Percentiles rank a stretch among this genome's conserved stretches.
Conservation (phyloP, 1,140 invertebrate species). For the Pseudomyrmex cubaensis region DNA sequence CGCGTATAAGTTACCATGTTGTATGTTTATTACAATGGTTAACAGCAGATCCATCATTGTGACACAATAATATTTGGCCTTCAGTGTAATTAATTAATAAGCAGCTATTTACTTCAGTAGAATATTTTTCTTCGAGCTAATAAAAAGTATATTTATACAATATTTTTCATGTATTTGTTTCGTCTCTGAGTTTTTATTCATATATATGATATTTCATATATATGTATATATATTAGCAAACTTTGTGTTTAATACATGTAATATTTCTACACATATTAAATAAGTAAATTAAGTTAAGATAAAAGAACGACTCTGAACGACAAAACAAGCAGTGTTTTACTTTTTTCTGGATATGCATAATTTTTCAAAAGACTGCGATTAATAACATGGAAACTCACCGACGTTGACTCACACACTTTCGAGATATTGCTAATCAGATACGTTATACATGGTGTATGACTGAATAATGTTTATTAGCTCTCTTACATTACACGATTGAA, state of each 20-base stretch:
- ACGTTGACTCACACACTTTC: slow-evolving; percentile 42
- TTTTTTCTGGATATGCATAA: slow-evolving; percentile 19
- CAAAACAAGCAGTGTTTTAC: not conserved
- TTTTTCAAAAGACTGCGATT: slow-evolving; percentile 34
- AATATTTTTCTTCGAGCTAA: not conserved
- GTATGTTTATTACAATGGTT: not conserved
- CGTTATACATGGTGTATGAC: slow-evolving; percentile 53
- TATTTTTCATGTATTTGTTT: slow-evolving; percentile 28
- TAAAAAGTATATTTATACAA: slow-evolving; percentile 42
- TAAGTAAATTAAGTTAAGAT: slow-evolving; percentile 11
- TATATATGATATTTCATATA: too few relatives aligned
- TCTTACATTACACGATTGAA: slow-evolving; percentile 41
- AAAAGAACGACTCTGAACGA: not conserved
- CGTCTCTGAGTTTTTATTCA: not conserved
- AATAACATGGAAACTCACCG: slow-evolving; percentile 38
- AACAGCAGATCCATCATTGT: slow-evolving; percentile 10
- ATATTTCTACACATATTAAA: not conserved
- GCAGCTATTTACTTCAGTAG: slow-evolving; percentile 7
- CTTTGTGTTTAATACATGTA: not conserved
- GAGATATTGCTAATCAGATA: slow-evolving; percentile 21
- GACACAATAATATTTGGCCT: slow-evolving; percentile 34
- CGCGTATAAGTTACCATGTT: slow-evolving; percentile 3
- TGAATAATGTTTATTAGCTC: slow-evolving; percentile 50
- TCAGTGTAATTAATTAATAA: slow-evolving; percentile 33
- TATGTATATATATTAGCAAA: too few relatives aligned